Evolutionary conservation across 1,140 invertebrate genomes (phyloP).

Genomic region (Macrocentrus cingulum): DNA sequence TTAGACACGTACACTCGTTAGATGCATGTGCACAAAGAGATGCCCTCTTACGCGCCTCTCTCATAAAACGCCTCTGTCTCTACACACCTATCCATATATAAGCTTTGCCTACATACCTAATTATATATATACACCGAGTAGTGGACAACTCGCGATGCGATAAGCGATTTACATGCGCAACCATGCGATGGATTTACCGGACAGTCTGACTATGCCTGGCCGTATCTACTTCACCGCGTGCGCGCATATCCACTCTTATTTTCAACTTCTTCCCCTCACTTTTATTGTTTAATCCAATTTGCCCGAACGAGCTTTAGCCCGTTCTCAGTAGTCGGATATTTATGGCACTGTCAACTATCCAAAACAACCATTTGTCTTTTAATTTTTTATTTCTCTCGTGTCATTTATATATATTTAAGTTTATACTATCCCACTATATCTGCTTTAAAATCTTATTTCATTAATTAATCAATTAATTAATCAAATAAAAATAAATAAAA

Average conservation of each 20-base stretch:
- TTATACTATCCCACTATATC: too few species aligned
- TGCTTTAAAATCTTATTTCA: too few species aligned
- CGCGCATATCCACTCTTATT: background rate
- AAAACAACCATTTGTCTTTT: background rate
- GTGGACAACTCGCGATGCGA: constrained; percentile 54
- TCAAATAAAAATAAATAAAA: too few species aligned
- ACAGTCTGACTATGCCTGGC: constrained; percentile 12
- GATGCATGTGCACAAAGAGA: constrained; percentile 19
- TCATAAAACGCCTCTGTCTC: too few species aligned
- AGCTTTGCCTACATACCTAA: constrained; percentile 33
- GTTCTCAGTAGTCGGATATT: background rate
- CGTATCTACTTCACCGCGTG: constrained; percentile 12
- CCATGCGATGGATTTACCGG: constrained; percentile 54
- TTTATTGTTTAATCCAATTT: background rate
- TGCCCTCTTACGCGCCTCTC: background rate
- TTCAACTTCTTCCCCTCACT: background rate
- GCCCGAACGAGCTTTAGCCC: too few species aligned
- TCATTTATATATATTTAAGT: too few species aligned
- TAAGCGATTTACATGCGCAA: constrained; percentile 58
- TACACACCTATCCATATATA: background rate
- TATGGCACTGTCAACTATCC: background rate
- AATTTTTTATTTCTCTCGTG: too few species aligned
- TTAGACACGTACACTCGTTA: constrained; percentile 29
- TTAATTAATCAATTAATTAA: too few species aligned
- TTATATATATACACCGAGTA: constrained; percentile 52